These are phyloP conservation scores for Abramis brama DNA, from an alignment of 2,113 vertebrate species.

Conservation along the genomic window DNA sequence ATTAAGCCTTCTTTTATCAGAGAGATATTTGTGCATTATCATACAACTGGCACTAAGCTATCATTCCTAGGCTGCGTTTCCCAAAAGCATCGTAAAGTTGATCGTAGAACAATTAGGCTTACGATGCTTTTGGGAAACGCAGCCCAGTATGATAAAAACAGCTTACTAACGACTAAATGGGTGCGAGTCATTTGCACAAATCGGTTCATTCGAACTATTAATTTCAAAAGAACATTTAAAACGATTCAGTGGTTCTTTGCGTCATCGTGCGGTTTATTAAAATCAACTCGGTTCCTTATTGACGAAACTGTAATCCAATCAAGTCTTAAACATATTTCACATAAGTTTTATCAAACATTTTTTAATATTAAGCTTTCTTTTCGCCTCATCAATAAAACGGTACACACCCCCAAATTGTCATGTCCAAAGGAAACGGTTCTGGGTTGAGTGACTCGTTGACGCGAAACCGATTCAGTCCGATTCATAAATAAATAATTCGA, in stretches of 20 bases:
- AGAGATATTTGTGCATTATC: not conserved
- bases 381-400: not conserved
- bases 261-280: not conserved
- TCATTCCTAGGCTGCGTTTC: not conserved
- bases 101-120: too few species aligned
- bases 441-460: not conserved
- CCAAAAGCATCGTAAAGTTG: too few species aligned
- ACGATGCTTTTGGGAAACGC: too few species aligned
- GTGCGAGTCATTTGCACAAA: not conserved
- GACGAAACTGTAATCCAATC: not conserved
- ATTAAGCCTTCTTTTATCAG: not conserved
- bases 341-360: not conserved
- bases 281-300: not conserved
- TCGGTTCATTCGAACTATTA: not conserved
- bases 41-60: not conserved
- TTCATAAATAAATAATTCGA: too few species aligned
- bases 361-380: not conserved
- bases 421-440: not conserved
- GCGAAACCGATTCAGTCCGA: not conserved
- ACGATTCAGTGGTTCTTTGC: not conserved
- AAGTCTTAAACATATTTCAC: not conserved
- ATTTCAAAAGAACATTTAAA: not conserved
- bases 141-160: too few species aligned
- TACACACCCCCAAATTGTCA: not conserved
- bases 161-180: not conserved